Evolutionary conservation across 2,113 vertebrate genomes (phyloP).

Genomic region (Coracopsis vasa): DNA sequence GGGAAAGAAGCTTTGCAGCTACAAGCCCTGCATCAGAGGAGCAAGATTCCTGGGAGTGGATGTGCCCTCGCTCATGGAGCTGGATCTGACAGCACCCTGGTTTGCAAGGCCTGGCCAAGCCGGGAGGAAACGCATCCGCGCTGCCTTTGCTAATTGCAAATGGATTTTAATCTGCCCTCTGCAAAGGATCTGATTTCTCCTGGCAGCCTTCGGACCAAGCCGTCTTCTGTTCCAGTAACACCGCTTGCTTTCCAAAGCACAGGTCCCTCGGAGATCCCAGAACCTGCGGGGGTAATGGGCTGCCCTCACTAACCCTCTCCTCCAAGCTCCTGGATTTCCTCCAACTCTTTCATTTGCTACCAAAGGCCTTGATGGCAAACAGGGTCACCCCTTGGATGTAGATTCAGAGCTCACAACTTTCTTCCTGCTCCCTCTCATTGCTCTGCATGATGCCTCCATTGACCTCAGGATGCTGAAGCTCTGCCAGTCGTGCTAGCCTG

Average conservation of each 20-base stretch:
- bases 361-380: background rate
- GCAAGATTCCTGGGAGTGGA: background rate
- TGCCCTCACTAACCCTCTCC: background rate
- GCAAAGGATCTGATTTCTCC: background rate
- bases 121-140: accelerated
- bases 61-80: accelerated
- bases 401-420: background rate
- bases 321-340: background rate
- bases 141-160: background rate
- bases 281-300: background rate
- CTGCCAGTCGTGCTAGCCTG: background rate
- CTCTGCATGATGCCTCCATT: accelerated
- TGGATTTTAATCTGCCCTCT: background rate
- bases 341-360: background rate
- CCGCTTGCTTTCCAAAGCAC: background rate
- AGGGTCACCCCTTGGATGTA: background rate
- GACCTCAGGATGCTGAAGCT: background rate
- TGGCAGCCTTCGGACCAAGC: background rate
- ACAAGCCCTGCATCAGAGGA: background rate
- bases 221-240: background rate
- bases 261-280: background rate
- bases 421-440: background rate
- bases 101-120: background rate
- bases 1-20: background rate
- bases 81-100: accelerated